A percentile compares a stretch with the other conserved stretches of the same genome.
Evolutionary conservation across 2,113 vertebrate species (phyloP).

Genomic region (Pteruthius melanotis): DNA sequence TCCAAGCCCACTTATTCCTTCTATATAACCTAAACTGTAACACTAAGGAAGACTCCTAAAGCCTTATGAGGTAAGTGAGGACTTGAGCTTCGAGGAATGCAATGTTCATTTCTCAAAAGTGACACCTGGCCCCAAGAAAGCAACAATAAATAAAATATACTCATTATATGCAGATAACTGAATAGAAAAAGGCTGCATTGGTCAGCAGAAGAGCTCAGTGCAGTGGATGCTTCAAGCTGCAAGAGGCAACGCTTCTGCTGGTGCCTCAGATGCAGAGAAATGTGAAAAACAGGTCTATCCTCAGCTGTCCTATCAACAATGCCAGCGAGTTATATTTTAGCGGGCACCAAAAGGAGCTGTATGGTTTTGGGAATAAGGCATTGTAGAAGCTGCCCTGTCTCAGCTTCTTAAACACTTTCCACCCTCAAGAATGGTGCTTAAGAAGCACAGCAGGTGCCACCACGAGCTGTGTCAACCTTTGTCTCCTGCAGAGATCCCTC

Average conservation of each 20-base stretch:
- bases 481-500: background rate
- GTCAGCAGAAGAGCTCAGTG: background rate
- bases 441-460: background rate
- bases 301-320: background rate
- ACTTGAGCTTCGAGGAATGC: background rate
- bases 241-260: background rate
- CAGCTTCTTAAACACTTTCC: background rate
- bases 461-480: background rate
- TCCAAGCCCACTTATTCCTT: background rate
- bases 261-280: background rate
- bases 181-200: background rate
- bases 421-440: background rate
- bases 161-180: background rate
- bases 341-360: background rate
- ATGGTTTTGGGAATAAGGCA: background rate
- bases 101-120: background rate
- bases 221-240: background rate
- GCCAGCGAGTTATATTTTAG: background rate
- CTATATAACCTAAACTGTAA: background rate
- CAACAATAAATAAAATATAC: background rate
- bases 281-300: background rate
- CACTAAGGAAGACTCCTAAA: background rate
- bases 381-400: rapidly evolving
- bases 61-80: background rate
- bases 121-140: background rate